Base-by-base conservation (phyloP, 1,140 invertebrate genomes). In the Chelonus insularis region DNA sequence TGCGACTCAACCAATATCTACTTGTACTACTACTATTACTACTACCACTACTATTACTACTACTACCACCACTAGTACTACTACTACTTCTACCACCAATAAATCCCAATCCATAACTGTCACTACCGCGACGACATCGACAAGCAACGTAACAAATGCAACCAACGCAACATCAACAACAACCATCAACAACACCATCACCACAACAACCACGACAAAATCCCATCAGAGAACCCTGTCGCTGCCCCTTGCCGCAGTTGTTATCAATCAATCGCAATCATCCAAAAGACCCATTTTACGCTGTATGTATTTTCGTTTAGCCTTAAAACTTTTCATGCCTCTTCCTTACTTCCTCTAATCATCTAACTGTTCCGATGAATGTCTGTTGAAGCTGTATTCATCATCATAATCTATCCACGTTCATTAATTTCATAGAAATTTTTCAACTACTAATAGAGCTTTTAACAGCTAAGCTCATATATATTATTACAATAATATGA, bases 181-280 rank as follows among this genome's bases (percentile, higher is more conserved):
- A 47, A 72, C 66, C 66, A 43, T 59, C 62, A 54, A 56, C 60
- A 51, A 63, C 48, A 51, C 51, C 60, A 54, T 64, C 68, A 60
- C 57, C 67, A 60, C 71, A 56, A 68, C 63, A 64, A 76, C 71
- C 72, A 67, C 75, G 68, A 76, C 77, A 78, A 79, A 78, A 74
- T 79, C 77, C 68, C 87, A 88, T 79, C 86, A 86, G 76, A 82
- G 87, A 78, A 88, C 87, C 63, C 76, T 86, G 72, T 88, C 87
- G 70, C 85, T 87, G 73, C 87, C 87, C 60, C 75, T 88, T 66
- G 84, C 84, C 50, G 84, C 76, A 63, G 72, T 74, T 72, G 74
- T 77, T 79, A 79, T 79, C 78, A 77, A 72, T 81, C 78, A 80
- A 79, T 75, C 73, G 69, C 78, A 80, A 80, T 73, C 78, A 78